These are phyloP conservation scores for Lycaena phlaeas DNA, from an alignment of 2,888 invertebrate species.

Conservation along the genomic window DNA sequence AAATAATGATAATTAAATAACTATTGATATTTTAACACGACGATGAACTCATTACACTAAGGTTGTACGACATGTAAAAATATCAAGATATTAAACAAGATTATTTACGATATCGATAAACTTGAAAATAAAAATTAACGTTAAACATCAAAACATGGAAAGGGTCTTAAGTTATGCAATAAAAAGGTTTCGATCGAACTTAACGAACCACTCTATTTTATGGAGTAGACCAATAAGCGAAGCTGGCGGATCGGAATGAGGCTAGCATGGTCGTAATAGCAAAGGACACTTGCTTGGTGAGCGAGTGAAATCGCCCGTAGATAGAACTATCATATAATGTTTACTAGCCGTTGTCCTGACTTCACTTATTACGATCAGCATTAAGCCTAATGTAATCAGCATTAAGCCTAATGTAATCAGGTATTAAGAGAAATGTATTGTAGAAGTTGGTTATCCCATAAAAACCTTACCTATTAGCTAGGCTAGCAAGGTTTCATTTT, in stretches of 20 bases:
- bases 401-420: too few relatives aligned
- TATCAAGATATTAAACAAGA: slow-evolving; percentile 7
- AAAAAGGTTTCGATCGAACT: slow-evolving; percentile 39
- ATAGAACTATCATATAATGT: slow-evolving; percentile 38
- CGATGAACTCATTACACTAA: too few relatives aligned
- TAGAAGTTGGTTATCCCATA: too few relatives aligned
- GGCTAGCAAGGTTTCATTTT: too few relatives aligned
- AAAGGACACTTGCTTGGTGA: slow-evolving; percentile 57
- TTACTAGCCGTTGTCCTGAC: too few relatives aligned
- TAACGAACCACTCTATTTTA: slow-evolving; percentile 62
- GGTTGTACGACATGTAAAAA: too few relatives aligned
- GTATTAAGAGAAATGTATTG: too few relatives aligned
- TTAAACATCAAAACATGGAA: slow-evolving; percentile 26
- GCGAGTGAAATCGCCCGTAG: slow-evolving; percentile 45
- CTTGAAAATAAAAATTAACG: slow-evolving; percentile 38
- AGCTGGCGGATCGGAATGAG: slow-evolving; percentile 38
- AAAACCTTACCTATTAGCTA: too few relatives aligned
- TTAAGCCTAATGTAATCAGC: too few relatives aligned
- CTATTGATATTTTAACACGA: too few relatives aligned
- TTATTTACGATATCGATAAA: slow-evolving; percentile 8
- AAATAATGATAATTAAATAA: too few relatives aligned
- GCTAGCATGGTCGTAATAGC: slow-evolving; percentile 35
- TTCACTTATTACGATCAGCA: too few relatives aligned
- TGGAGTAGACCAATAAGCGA: slow-evolving; percentile 51
- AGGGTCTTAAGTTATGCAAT: slow-evolving; percentile 53